A percentile compares a stretch with the other conserved stretches of the same genome.
phyloP scores from a whole-genome alignment of 1,140 invertebrate species.

The Octopus bimaculoides region DNA sequence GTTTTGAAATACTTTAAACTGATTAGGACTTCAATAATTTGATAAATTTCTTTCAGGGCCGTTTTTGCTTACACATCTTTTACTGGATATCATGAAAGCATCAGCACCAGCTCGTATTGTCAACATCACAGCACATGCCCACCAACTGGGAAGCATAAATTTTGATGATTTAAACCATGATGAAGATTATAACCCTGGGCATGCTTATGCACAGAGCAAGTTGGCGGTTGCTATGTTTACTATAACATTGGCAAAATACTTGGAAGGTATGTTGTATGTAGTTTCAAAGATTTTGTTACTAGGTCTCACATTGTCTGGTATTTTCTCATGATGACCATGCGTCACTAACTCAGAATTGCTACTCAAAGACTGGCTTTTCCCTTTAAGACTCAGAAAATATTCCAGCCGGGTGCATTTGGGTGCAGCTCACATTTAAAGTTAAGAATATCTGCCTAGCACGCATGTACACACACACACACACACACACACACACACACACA shows the following conservation, averaged over 20 bases:
- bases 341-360: background rate
- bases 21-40: no score
- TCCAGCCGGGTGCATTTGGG: background rate
- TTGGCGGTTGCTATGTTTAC: slow-evolving; percentile 75
- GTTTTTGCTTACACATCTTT: slow-evolving; percentile 72
- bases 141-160: slow-evolving; percentile 57
- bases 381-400: background rate
- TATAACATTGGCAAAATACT: slow-evolving; percentile 33
- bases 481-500: no score
- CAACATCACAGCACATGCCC: slow-evolving; percentile 80
- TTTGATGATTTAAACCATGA: slow-evolving; percentile 54
- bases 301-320: background rate
- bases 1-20: no score
- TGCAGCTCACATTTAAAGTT: background rate
- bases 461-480: no score
- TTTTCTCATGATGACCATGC: background rate
- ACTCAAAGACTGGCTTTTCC: background rate
- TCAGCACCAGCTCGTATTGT: slow-evolving; percentile 76
- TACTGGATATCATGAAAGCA: slow-evolving; percentile 66
- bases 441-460: background rate
- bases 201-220: slow-evolving; percentile 70
- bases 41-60: slow-evolving; percentile 47
- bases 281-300: background rate
- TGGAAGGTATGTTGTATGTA: slow-evolving; percentile 29
- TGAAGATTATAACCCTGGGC: slow-evolving; percentile 42